Evolutionary conservation across 2,888 invertebrate species (phyloP).

Genomic region (Plutella xylostella): DNA sequence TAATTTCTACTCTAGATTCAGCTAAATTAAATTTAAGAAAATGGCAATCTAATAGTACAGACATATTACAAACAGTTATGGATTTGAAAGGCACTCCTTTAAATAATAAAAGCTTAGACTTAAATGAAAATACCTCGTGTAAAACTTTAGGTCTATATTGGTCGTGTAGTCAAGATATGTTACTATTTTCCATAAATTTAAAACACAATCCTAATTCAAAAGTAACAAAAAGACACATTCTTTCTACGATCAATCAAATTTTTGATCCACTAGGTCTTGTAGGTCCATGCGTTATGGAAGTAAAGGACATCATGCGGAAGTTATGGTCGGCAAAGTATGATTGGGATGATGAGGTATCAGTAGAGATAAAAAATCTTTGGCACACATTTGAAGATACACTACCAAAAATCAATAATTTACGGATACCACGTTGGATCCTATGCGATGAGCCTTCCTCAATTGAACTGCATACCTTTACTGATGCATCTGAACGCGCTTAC

Average conservation of each 20-base stretch:
- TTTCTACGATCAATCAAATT: neutral
- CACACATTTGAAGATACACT: constrained; percentile 1
- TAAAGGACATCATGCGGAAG: neutral
- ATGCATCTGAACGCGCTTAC: constrained; percentile 11
- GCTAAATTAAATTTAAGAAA: no score
- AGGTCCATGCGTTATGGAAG: neutral
- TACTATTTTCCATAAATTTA: neutral
- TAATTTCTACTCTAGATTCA: no score
- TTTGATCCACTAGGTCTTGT: neutral
- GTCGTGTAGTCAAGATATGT: neutral
- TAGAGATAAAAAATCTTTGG: neutral
- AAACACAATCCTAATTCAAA: constrained; percentile 4
- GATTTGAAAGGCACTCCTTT: neutral
- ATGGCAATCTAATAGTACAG: no score
- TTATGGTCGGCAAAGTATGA: neutral
- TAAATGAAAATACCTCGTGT: neutral
- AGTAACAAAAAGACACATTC: neutral
- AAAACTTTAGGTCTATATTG: neutral
- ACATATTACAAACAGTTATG: no score
- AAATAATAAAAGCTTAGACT: constrained; percentile 4
- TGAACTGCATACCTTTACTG: constrained; percentile 22
- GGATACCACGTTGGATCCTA: constrained; percentile 19
- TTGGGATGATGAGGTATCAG: neutral
- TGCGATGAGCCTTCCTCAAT: neutral
- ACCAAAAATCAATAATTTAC: constrained; percentile 13